These are phyloP conservation scores for Lateolabrax maculatus DNA, from an alignment of 2,797 vertebrate species.

Conservation along the genomic window DNA sequence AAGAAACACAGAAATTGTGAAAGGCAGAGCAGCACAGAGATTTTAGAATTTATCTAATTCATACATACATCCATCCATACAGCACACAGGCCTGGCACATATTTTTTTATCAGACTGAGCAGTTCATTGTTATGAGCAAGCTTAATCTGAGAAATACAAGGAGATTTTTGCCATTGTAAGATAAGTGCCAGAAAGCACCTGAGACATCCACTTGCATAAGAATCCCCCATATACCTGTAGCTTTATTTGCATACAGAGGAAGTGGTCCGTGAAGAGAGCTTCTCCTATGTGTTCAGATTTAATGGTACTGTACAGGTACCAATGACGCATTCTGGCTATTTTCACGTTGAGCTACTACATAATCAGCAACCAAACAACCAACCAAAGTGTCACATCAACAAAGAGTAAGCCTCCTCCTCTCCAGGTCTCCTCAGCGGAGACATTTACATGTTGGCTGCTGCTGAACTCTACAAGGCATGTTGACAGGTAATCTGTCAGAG, in stretches of 20 bases:
- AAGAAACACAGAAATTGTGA: conserved; percentile 1
- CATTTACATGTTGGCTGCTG: conserved; percentile 20
- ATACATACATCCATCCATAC: background rate
- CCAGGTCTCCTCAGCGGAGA: background rate
- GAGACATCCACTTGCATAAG: conserved; percentile 12
- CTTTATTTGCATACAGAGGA: conserved; percentile 8
- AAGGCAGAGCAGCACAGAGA: conserved; percentile 1
- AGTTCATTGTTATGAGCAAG: conserved; percentile 6
- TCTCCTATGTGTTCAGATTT: background rate
- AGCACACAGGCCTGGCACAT: background rate
- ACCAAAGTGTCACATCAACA: conserved; percentile 12
- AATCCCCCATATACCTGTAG: background rate
- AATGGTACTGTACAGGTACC: background rate
- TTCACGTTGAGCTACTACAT: background rate
- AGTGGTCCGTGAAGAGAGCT: background rate
- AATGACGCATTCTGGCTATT: background rate
- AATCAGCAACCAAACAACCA: background rate
- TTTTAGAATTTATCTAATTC: conserved; percentile 2
- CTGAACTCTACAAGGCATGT: conserved; percentile 6
- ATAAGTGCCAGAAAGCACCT: conserved; percentile 7
- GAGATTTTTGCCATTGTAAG: conserved; percentile 2
- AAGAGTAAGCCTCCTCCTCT: conserved; percentile 1
- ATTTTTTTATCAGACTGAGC: conserved; percentile 8
- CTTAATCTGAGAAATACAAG: conserved; percentile 3
- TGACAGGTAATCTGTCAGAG: conserved; percentile 46